These are phyloP conservation scores for Microchrysa polita DNA, from an alignment of 2,888 invertebrate genomes.

Conservation along the genomic window DNA sequence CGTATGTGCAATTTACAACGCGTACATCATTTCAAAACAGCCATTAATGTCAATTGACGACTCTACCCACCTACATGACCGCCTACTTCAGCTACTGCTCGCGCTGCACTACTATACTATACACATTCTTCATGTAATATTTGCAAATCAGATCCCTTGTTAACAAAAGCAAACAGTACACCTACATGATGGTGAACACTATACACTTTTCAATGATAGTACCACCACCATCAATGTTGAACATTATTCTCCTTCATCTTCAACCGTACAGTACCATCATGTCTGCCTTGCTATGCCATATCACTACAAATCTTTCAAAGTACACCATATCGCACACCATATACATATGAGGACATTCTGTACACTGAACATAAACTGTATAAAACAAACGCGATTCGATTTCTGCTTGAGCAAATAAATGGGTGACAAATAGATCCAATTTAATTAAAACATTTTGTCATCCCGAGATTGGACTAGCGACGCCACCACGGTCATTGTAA, in stretches of 20 bases:
- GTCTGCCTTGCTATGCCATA: neutral
- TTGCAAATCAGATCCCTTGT: constrained; percentile 38
- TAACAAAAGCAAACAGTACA: constrained; percentile 33
- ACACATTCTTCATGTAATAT: no score
- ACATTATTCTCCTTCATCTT: neutral
- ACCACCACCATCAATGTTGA: no score
- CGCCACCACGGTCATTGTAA: constrained; percentile 34
- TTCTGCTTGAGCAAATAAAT: constrained; percentile 39
- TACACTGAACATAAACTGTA: neutral
- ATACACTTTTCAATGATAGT: constrained; percentile 38
- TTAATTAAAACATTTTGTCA: constrained; percentile 46
- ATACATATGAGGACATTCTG: neutral
- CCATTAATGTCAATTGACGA: constrained; percentile 27
- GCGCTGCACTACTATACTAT: no score
- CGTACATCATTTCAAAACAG: constrained; percentile 27
- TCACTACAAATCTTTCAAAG: no score
- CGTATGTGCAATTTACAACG: no score
- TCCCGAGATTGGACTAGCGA: constrained; percentile 19
- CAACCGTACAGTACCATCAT: neutral
- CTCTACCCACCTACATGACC: neutral
- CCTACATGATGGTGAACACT: no score
- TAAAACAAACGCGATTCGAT: constrained; percentile 25
- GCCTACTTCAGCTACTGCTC: neutral
- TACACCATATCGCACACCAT: no score
- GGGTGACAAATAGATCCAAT: constrained; percentile 42